Conservation (phyloP, 2,888 invertebrate genomes). For the Agriopis leucophaearia region DNA sequence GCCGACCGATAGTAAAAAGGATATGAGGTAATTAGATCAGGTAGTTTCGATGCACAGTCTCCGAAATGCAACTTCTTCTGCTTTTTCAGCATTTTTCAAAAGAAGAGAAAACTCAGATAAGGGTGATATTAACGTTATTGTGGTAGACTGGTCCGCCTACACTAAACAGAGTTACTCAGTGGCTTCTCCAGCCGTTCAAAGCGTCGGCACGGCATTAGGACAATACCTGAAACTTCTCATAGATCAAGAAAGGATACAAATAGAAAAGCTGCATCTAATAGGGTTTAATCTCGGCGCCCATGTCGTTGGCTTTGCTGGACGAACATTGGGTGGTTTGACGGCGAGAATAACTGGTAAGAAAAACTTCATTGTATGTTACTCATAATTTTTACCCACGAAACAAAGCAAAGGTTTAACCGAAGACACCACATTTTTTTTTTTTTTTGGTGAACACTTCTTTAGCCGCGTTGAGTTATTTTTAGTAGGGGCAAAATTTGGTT, state of each 20-base stretch:
- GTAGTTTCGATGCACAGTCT: not conserved
- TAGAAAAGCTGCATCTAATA: slow-evolving; percentile 57
- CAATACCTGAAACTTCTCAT: slow-evolving; percentile 49
- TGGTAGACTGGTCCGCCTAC: slow-evolving; percentile 65
- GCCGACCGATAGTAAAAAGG: too few species aligned
- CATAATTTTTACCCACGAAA: not conserved
- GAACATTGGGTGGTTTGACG: slow-evolving; percentile 47
- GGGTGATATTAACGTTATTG: slow-evolving; percentile 58
- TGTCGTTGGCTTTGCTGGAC: slow-evolving; percentile 62
- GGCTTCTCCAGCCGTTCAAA: slow-evolving; percentile 56
- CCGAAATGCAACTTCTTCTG: not conserved
- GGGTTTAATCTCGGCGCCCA: slow-evolving; percentile 73
- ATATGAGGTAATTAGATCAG: not conserved
- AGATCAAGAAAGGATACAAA: slow-evolving; percentile 28
- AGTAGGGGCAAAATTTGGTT: too few species aligned
- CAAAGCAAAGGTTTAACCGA: too few species aligned
- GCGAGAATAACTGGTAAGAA: slow-evolving; percentile 69
- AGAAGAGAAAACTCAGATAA: slow-evolving; percentile 13
- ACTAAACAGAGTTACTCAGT: slow-evolving; percentile 55
- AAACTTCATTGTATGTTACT: not conserved
- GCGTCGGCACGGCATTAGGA: slow-evolving; percentile 53
- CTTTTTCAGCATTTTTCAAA: slow-evolving; percentile 20
- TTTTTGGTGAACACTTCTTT: too few species aligned
- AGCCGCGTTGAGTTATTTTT: too few species aligned
- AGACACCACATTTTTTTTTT: too few species aligned